Evolutionary conservation across 2,888 invertebrate species (phyloP).

Genomic region (Clitarchus hookeri): DNA sequence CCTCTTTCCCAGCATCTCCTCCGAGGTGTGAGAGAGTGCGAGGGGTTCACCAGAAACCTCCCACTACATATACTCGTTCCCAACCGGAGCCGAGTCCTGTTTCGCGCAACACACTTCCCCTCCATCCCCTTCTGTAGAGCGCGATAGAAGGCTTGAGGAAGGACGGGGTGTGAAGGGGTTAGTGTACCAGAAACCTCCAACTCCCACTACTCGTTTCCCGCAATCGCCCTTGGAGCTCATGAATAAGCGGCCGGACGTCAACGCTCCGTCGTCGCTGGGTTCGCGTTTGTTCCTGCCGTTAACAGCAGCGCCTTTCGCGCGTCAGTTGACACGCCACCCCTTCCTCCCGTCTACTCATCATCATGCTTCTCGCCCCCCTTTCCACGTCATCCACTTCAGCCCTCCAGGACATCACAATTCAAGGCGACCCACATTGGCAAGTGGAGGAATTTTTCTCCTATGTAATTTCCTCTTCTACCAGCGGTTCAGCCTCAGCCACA

Average conservation of each 20-base stretch:
- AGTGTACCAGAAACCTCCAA: not conserved
- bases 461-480: too few species aligned
- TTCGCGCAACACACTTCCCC: not conserved
- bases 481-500: too few species aligned
- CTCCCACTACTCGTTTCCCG: not conserved
- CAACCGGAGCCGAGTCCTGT: not conserved
- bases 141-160: not conserved
- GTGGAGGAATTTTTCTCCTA: too few species aligned
- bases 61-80: not conserved
- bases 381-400: too few species aligned
- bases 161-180: not conserved
- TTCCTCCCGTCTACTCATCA: too few species aligned
- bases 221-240: not conserved
- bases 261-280: not conserved
- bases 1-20: not conserved
- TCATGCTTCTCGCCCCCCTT: too few species aligned
- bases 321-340: too few species aligned
- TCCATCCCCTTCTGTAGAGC: too few species aligned
- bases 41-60: not conserved
- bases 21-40: too few species aligned
- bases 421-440: too few species aligned
- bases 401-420: too few species aligned
- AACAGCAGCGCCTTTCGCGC: not conserved
- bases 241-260: conserved; percentile 7
- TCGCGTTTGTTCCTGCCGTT: not conserved